Base-by-base conservation (phyloP, 2,113 vertebrate genomes). In the Balaenoptera acutorostrata region DNA sequence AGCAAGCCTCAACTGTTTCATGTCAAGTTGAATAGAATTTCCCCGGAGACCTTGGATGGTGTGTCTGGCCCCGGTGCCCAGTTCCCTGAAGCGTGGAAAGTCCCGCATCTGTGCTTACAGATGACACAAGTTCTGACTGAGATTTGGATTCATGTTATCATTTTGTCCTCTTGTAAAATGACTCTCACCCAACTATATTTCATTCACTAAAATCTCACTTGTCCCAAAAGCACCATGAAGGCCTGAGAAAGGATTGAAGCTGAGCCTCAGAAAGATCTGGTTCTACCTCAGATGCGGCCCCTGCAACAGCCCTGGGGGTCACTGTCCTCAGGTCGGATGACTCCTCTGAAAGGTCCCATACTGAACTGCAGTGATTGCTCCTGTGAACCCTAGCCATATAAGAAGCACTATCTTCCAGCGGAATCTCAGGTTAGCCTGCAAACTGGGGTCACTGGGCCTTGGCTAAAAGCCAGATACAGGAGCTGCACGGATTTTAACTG, bases 241-340 rank as follows among this genome's bases (percentile, higher is more conserved):
- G 21, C 61, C 74, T 55, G 55, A 78, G 57, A 36, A 72, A 11
- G 3, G 15, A 1, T 0, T 6, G 49, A 61, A 21, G 18, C 6
- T 36, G 27, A 59, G 14, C 36, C 55, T 68, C 0, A 6, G 4
- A 33, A 57, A 12, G 23, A 55, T 4, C 3, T 1, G 63, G 44
- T 4, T 85, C 64, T 10, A 31, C 72, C 21, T 39, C 2, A 2
- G 1, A 3, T 7, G 18, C 7, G 33, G 66, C n/a, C 68, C 33
- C 3, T 36, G 44, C 31, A n/a, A 6, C 52, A 29, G 25, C 5
- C n/a, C 18, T 1, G 1, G 27, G 36, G 59, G 23, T 59, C 52
- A 8, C 10, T 10, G 1, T 12, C 31, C 81, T 39, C 33, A 4
- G 39, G 27, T 8, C 0, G 25, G 66, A 18, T 1, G n/a, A 15